Conservation (phyloP, 23 tunicate species). For the Ascidia mentula region DNA sequence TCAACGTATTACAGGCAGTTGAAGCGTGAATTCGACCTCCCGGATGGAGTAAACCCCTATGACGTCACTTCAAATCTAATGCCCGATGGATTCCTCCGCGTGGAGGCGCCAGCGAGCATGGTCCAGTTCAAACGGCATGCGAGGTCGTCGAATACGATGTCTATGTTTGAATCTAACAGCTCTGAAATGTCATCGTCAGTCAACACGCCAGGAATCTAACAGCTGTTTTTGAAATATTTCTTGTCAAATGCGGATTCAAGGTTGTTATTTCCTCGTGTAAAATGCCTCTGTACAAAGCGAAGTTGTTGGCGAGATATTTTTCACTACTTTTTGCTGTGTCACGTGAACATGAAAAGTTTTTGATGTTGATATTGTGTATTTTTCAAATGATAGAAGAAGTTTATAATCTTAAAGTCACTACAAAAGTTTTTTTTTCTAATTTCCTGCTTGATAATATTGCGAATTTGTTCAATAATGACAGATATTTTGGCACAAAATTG, state of each 20-base stretch:
- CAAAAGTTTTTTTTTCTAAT: no score
- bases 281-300: neutral
- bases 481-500: no score
- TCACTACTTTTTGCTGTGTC: no score
- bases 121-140: neutral
- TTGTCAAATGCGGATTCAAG: neutral
- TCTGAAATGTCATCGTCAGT: neutral
- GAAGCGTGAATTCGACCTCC: conserved; percentile 80
- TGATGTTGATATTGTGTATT: no score
- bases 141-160: neutral
- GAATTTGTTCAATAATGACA: no score
- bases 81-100: conserved; percentile 71
- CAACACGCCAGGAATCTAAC: neutral
- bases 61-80: conserved; percentile 74
- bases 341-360: no score
- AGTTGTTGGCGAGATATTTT: no score
- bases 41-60: conserved; percentile 73
- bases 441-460: no score
- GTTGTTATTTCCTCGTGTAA: neutral
- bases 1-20: conserved; percentile 48
- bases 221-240: no score
- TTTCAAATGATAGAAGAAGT: no score
- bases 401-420: no score
- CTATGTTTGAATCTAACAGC: neutral
- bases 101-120: conserved; percentile 62